Percentiles rank a stretch among this genome's conserved stretches.
Conservation (phyloP, 1,140 invertebrate species). For the Triops longicaudatus region DNA sequence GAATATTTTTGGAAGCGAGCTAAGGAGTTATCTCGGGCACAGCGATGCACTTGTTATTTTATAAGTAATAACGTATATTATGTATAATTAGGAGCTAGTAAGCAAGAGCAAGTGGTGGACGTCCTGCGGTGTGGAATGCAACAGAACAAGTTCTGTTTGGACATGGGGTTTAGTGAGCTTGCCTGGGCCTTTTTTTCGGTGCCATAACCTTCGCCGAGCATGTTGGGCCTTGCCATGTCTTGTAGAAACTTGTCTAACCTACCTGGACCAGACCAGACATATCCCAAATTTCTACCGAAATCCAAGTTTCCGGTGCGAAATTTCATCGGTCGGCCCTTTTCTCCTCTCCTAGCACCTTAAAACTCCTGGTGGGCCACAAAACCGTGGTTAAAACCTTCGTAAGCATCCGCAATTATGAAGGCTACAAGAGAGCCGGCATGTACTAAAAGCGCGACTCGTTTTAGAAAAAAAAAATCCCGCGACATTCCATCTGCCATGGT, state of each 20-base stretch:
- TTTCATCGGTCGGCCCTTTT: slow-evolving; percentile 2
- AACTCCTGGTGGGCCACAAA: not conserved
- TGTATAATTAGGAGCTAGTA: not conserved
- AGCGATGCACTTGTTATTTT: not conserved
- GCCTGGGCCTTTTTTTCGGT: not conserved
- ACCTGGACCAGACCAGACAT: not conserved
- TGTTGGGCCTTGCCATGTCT: not conserved
- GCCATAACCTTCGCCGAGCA: not conserved
- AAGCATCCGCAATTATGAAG: not conserved
- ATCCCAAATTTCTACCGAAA: not conserved
- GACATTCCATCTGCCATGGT: slow-evolving; percentile 1
- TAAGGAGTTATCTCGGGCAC: no score
- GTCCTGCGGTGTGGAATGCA: slow-evolving; percentile 10
- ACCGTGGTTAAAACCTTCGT: not conserved
- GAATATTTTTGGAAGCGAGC: no score
- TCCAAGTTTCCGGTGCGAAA: slow-evolving; percentile 10
- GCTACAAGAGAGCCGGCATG: not conserved
- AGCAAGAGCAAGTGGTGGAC: not conserved
- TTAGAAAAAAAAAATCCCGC: not conserved
- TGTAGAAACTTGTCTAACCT: slow-evolving; percentile 1
- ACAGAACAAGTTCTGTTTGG: slow-evolving; percentile 8
- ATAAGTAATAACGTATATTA: slow-evolving; percentile 4
- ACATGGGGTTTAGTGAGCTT: not conserved
- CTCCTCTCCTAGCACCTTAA: not conserved
- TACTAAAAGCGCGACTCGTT: not conserved